phyloP scores from a whole-genome alignment of 2,113 vertebrate genomes.

The Gymnogyps californianus region DNA sequence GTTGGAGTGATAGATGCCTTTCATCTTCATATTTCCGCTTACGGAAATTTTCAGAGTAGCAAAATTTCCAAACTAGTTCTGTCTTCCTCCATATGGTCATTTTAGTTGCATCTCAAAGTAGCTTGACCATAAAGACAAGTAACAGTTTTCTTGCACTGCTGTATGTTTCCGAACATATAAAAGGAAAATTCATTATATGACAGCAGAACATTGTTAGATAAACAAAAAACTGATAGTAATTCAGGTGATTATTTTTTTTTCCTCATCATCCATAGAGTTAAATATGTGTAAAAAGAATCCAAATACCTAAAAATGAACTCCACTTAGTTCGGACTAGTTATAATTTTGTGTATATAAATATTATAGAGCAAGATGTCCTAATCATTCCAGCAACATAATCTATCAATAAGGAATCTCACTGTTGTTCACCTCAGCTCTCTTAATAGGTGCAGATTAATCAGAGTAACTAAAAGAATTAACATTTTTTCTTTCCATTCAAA shows the following conservation, averaged over 20 bases:
- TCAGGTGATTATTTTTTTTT: background rate
- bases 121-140: background rate
- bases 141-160: background rate
- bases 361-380: background rate
- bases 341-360: background rate
- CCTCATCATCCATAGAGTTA: background rate
- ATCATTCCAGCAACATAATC: background rate
- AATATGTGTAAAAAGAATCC: background rate
- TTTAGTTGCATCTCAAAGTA: background rate
- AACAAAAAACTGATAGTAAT: accelerated
- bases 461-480: background rate
- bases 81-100: background rate
- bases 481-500: background rate
- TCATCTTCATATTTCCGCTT: background rate
- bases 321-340: background rate
- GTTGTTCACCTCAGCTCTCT: background rate
- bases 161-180: background rate
- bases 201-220: background rate
- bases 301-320: background rate
- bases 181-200: background rate
- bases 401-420: background rate
- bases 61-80: background rate
- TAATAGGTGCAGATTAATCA: background rate
- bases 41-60: background rate
- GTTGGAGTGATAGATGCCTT: background rate